Evolutionary conservation across 1,140 invertebrate genomes (phyloP).

Genomic region (Lethrus apterus): DNA sequence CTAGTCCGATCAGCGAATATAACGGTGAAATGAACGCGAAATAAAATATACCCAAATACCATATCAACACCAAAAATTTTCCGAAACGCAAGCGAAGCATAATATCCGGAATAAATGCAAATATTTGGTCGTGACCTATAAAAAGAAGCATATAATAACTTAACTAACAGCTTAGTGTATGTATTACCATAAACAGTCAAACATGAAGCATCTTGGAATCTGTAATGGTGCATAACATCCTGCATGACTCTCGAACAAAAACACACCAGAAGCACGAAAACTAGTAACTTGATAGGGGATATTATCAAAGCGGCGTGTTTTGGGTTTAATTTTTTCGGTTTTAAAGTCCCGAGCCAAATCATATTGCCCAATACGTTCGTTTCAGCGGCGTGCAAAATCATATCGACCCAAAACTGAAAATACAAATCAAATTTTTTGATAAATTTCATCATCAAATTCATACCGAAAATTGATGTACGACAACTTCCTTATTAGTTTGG

Average conservation of each 20-base stretch:
- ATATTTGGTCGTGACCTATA: slow-evolving; percentile 23
- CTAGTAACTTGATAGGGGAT: background rate
- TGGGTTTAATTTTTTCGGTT: slow-evolving; percentile 6
- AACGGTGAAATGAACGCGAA: background rate
- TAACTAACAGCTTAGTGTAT: too few relatives aligned
- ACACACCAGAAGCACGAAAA: background rate
- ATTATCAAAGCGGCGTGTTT: slow-evolving; percentile 1
- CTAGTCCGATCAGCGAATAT: background rate
- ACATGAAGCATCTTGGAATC: background rate
- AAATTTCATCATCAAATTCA: background rate
- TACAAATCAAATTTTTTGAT: background rate
- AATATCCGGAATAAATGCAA: slow-evolving; percentile 6
- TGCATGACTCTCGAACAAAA: background rate
- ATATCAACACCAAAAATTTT: background rate
- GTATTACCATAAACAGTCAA: background rate
- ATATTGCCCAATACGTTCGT: background rate
- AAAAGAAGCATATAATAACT: too few relatives aligned
- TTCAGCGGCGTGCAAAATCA: slow-evolving; percentile 2
- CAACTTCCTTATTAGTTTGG: background rate
- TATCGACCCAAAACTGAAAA: slow-evolving; percentile 3
- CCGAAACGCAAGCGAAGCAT: background rate
- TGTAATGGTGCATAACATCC: background rate
- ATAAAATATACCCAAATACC: background rate
- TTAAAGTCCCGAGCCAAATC: slow-evolving; percentile 2
- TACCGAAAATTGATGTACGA: background rate